Base-by-base conservation (phyloP, 1,140 invertebrate species). In the Penaeus chinensis region DNA sequence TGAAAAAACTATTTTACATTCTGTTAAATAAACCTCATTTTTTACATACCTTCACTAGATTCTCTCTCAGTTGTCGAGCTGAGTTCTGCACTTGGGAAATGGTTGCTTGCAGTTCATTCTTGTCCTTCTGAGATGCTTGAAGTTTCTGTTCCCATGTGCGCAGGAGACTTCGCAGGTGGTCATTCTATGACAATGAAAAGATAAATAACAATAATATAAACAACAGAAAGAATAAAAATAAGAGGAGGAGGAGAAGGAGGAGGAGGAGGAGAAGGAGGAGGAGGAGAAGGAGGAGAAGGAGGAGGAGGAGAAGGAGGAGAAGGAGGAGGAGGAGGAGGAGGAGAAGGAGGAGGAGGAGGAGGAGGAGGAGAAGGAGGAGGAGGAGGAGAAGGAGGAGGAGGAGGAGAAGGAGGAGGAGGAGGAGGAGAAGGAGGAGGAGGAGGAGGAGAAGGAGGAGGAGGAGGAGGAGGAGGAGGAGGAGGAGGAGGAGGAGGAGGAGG, bases 81-180 rank as follows among this genome's bases (percentile, higher is more conserved):
- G 85, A 87, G 8, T 69, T 76, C 66, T 82, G 63, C 10, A 87
- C 42, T n/a, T 87, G 63, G 3, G 54, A 69, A n/a, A 87, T 76
- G 37, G 47, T 65, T 22, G 63, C 37, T 22, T 82, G 63, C 18
- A 82, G 32, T 24, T 87, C 85, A 37, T 47, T 10, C 37, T 82
- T 87, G 10, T 82, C 85, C 19, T 60, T 69, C 22, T 74, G 85
- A 47, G 47, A 42, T 42, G n/a, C 24, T 82, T 81, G 79, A 7
- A 87, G 16, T 20, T 63, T 63, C 32, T 79, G 47, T 54, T 87
- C 85, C 79, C 79, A 82, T 19, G 65, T 54, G 24, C 66, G 60
- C n/a, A 87, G 79, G 16, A 87, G 54, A 7, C 66, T 74, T 24
- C 85, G 32, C 22, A 87, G 66, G 32, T 82, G 69, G 19, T 87